These are phyloP conservation scores for Dinocampus coccinellae DNA, from an alignment of 2,888 invertebrate genomes.

Conservation along the genomic window DNA sequence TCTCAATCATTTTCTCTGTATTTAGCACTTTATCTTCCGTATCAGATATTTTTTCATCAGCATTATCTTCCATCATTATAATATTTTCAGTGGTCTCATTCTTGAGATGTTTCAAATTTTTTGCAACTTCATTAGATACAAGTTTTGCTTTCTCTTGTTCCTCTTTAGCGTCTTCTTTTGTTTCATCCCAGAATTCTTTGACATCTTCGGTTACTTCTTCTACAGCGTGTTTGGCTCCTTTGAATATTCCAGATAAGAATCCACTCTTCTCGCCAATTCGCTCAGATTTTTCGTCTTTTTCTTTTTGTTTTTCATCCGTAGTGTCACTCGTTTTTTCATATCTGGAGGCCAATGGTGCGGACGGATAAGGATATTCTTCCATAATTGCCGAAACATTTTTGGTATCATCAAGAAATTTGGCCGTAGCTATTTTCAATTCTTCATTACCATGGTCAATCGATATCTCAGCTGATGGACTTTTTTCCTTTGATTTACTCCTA, in stretches of 20 bases:
- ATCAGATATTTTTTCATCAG: no score
- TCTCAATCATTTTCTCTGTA: background rate
- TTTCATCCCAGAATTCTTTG: conserved; percentile 49
- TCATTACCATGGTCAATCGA: conserved; percentile 47
- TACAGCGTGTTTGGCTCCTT: conserved; percentile 55
- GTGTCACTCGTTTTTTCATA: conserved; percentile 26
- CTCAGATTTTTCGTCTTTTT: conserved; percentile 38
- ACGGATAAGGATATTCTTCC: conserved; percentile 49
- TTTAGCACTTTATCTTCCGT: background rate
- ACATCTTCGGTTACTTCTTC: conserved; percentile 50
- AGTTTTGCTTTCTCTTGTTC: conserved; percentile 41
- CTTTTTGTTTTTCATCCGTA: conserved; percentile 25
- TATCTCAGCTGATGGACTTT: conserved; percentile 37
- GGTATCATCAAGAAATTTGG: conserved; percentile 61
- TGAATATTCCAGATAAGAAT: conserved; percentile 54
- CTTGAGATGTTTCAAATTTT: conserved; percentile 31
- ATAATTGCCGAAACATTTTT: conserved; percentile 49
- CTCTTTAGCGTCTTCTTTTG: conserved; percentile 43
- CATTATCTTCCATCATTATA: no score
- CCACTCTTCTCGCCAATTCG: conserved; percentile 46
- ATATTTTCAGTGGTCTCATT: no score
- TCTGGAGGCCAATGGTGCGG: conserved; percentile 25
- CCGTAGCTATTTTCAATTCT: conserved; percentile 51
- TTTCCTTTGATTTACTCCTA: conserved; percentile 44
- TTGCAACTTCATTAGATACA: conserved; percentile 31